Base-by-base conservation (phyloP, 2,113 vertebrate species). In the Platycercus adscitus region DNA sequence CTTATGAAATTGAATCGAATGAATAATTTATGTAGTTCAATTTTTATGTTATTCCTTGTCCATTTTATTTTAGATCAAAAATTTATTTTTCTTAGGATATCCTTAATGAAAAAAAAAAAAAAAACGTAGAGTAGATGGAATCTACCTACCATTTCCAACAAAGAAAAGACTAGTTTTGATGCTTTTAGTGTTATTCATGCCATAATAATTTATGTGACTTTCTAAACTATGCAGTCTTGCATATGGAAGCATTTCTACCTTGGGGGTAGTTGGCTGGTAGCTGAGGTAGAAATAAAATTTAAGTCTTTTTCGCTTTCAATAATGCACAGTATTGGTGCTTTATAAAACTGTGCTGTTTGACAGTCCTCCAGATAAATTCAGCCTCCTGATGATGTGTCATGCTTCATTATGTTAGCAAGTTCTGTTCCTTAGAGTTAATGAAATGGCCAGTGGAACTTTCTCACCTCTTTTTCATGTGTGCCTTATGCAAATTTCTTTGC, bases 11-110 rank as follows among this genome's bases (percentile, higher is more conserved):
- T 47, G 79, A 90, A 76, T 50, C 24, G 77, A 94, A 70, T 96
- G 20, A 95, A 92, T 94, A 91, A 89, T 96, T 44, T 72, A 93
- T 73, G 46, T 56, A 24, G 33, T 84, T 95, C 33, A 91, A 68
- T 88, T 93, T 92, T 92, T 83, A 55, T 70, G 33, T 79, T 95
- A 81, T 79, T 81, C 37, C 17, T 93, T 63, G 14, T 49, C 12
- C 5, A 1, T 79, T 91, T 92, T 78, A 88, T 89, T 95, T 79
- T 39, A 91, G 88, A 56, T 11, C 12, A 84, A 71, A 17, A 71
- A 88, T 75, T 77, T 47, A 6, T 89, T 95, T 95, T 94, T 91
- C n/a, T 37, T 84, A 76, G 6, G 11, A 17, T 84, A 65, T 39
- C 13, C 13, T 73, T 77, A 72, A 82, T 70, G 18, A 64, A 87